phyloP scores from a whole-genome alignment of 2,797 vertebrate species.

The Australoheros facetus region DNA sequence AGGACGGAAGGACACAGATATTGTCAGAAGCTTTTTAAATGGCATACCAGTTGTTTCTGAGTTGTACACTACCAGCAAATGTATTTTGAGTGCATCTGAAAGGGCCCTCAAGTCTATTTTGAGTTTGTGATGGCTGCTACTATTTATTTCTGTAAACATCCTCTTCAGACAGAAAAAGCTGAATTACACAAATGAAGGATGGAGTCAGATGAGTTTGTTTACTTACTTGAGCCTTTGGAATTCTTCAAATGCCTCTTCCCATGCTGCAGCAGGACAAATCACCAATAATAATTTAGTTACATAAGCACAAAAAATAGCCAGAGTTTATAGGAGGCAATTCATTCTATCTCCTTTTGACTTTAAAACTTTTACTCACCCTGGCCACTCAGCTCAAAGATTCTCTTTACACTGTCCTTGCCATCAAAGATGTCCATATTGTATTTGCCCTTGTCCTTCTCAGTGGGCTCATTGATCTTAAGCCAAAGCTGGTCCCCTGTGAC shows the following conservation, averaged over 20 bases:
- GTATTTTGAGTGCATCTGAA: slow-evolving; percentile 34
- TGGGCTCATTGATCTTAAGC: slow-evolving; percentile 97
- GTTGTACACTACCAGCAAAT: slow-evolving; percentile 69
- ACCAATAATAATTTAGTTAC: slow-evolving; percentile 5
- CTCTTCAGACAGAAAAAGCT: slow-evolving; percentile 27
- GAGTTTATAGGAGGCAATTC: not conserved
- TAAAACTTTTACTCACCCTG: slow-evolving; percentile 82
- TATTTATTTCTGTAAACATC: slow-evolving; percentile 51
- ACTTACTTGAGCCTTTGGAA: slow-evolving; percentile 99
- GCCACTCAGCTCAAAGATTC: slow-evolving; percentile 88
- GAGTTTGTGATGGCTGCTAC: slow-evolving; percentile 23
- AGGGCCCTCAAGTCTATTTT: slow-evolving; percentile 45
- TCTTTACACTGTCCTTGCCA: slow-evolving; percentile 87
- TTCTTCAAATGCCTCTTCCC: slow-evolving; percentile 94
- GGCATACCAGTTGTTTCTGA: slow-evolving; percentile 29
- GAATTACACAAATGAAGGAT: slow-evolving; percentile 29
- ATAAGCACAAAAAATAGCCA: not conserved
- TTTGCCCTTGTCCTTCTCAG: slow-evolving; percentile 98
- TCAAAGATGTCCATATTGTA: slow-evolving; percentile 94
- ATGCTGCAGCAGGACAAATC: slow-evolving; percentile 80
- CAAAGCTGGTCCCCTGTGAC: slow-evolving; percentile 94
- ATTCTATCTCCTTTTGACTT: slow-evolving; percentile 7
- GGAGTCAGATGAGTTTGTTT: slow-evolving; percentile 32
- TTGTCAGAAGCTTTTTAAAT: slow-evolving; percentile 68
- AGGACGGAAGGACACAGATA: slow-evolving; percentile 72